Percentiles rank a stretch among this genome's conserved stretches.
Conservation (phyloP, 2,797 vertebrate genomes). For the Spatula versicolor region DNA sequence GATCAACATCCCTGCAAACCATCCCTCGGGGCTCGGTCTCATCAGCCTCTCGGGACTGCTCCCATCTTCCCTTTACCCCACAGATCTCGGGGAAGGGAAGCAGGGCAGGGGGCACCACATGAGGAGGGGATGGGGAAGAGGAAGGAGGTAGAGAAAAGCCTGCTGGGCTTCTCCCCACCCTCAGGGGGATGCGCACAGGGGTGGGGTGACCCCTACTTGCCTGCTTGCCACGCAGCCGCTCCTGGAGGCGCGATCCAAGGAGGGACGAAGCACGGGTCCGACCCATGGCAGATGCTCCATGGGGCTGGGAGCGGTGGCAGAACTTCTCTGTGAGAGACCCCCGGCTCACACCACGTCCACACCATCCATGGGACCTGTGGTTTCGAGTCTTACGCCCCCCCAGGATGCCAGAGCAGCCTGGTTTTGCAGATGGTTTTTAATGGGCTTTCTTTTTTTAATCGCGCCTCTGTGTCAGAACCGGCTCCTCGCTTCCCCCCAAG, state of each 20-base stretch:
- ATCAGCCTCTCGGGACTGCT: rapidly evolving
- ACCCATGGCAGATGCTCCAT: constrained; percentile 65
- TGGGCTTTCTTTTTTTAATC: constrained; percentile 70
- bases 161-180: neutral
- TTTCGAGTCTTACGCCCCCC: neutral
- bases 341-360: neutral
- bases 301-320: neutral
- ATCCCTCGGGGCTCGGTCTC: rapidly evolving
- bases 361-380: neutral
- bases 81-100: neutral
- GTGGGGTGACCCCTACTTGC: constrained; percentile 25
- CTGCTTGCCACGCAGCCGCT: constrained; percentile 59
- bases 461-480: constrained; percentile 57
- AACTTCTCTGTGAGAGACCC: neutral
- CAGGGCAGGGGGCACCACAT: rapidly evolving
- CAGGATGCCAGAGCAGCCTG: constrained; percentile 16
- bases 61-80: neutral
- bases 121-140: neutral
- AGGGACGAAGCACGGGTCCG: neutral
- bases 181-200: neutral
- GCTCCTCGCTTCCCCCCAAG: constrained; percentile 10
- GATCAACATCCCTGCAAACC: neutral
- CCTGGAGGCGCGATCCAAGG: constrained; percentile 25
- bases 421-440: constrained; percentile 43
- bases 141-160: neutral